Percentiles rank a stretch among this genome's conserved stretches.
Conservation (phyloP, 2,113 vertebrate genomes). For the Puntigrus tetrazona region DNA sequence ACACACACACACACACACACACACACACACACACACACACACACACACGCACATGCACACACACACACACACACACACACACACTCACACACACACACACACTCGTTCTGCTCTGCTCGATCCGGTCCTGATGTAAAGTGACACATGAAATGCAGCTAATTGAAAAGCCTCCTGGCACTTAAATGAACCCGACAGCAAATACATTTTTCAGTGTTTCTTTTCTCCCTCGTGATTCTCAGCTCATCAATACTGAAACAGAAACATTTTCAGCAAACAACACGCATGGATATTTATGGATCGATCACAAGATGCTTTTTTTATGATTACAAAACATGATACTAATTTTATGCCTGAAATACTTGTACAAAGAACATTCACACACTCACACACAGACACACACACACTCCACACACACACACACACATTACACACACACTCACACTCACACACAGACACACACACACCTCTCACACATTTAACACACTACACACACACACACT, state of each 20-base stretch:
- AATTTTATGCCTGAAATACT: too few relatives aligned
- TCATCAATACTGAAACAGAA: conserved; percentile 64
- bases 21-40: too few relatives aligned
- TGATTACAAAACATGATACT: background rate
- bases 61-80: too few relatives aligned
- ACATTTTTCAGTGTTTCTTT: conserved; percentile 35
- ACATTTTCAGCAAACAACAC: conserved; percentile 35
- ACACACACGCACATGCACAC: too few relatives aligned
- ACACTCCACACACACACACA: too few relatives aligned
- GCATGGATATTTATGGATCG: conserved; percentile 55
- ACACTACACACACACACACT: too few relatives aligned
- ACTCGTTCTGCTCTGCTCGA: conserved; percentile 19
- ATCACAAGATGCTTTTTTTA: conserved; percentile 45
- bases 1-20: too few relatives aligned
- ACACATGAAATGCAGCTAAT: conserved; percentile 73
- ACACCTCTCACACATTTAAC: too few relatives aligned
- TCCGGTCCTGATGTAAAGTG: conserved; percentile 63
- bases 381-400: too few relatives aligned
- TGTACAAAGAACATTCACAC: background rate
- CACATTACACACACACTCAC: too few relatives aligned
- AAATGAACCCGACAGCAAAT: conserved; percentile 67
- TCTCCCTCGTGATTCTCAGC: conserved; percentile 33
- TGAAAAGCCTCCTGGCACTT: conserved; percentile 59
- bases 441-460: too few relatives aligned
- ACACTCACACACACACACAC: too few relatives aligned